These are phyloP conservation scores for Caerostris darwini DNA, from an alignment of 1,140 invertebrate genomes.

Conservation along the genomic window DNA sequence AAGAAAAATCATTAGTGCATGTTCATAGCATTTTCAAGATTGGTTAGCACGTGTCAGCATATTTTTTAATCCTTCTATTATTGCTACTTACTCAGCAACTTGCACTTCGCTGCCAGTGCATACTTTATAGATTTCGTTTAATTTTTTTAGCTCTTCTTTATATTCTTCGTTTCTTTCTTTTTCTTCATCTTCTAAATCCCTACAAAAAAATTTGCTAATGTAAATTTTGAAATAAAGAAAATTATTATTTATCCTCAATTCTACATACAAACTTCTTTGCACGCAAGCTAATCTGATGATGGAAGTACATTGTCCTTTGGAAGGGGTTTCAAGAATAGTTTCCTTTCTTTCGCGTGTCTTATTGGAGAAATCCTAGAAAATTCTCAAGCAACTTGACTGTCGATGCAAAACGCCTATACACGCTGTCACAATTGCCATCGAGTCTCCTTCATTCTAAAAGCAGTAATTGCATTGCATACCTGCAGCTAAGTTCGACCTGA, in stretches of 20 bases:
- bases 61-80: background rate
- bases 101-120: conserved; percentile 49
- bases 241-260: background rate
- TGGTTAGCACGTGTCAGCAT: background rate
- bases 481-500: too few relatives aligned
- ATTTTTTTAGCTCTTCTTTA: conserved; percentile 18
- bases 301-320: background rate
- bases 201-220: background rate
- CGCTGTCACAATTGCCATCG: too few relatives aligned
- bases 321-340: too few relatives aligned
- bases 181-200: background rate
- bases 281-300: too few relatives aligned
- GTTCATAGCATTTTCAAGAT: background rate
- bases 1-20: background rate
- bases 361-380: too few relatives aligned
- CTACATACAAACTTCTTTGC: background rate
- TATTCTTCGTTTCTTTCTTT: background rate
- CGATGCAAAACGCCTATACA: too few relatives aligned
- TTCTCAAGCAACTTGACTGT: too few relatives aligned
- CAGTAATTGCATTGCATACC: too few relatives aligned
- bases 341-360: too few relatives aligned
- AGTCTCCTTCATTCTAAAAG: too few relatives aligned
- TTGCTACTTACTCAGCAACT: background rate
- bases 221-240: background rate
- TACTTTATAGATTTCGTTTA: conserved; percentile 42